Percentiles rank a stretch among this genome's conserved stretches.
Conservation (phyloP, 2,113 vertebrate genomes). For the Cephalopholis sonnerati region DNA sequence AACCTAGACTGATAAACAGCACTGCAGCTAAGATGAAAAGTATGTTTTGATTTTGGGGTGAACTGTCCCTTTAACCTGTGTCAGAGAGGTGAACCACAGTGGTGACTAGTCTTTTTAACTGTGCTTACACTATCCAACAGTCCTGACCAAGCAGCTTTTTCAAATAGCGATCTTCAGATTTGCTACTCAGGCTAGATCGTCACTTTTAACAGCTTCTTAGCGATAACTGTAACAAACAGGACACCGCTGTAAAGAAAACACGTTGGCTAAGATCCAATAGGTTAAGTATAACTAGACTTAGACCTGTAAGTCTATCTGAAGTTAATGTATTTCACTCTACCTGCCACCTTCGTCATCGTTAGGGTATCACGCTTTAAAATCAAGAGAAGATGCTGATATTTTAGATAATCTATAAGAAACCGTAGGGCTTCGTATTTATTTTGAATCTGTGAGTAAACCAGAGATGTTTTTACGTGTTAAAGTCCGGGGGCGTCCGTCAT, state of each 20-base stretch:
- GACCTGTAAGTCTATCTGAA: constrained; percentile 59
- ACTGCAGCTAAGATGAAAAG: too few relatives aligned
- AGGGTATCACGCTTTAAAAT: constrained; percentile 70
- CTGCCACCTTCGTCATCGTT: constrained; percentile 38
- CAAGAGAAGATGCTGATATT: constrained; percentile 61
- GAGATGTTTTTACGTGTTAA: constrained; percentile 38
- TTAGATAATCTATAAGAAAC: constrained; percentile 65
- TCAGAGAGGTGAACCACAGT: constrained; percentile 22
- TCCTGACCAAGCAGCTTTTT: constrained; percentile 55
- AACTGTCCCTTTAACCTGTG: constrained; percentile 22
- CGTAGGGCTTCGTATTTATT: constrained; percentile 70
- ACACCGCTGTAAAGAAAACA: constrained; percentile 46
- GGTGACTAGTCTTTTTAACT: constrained; percentile 39
- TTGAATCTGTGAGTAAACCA: constrained; percentile 58
- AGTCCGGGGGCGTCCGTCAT: constrained; percentile 22
- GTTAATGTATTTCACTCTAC: constrained; percentile 44
- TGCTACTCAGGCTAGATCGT: constrained; percentile 62
- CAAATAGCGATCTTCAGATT: constrained; percentile 29
- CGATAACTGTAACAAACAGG: constrained; percentile 42
- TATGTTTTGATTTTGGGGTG: too few relatives aligned
- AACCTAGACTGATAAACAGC: too few relatives aligned
- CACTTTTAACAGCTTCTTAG: constrained; percentile 57
- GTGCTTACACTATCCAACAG: constrained; percentile 45
- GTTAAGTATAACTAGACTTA: constrained; percentile 57
- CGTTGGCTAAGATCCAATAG: constrained; percentile 49